A percentile compares a stretch with the other conserved stretches of the same genome.
Evolutionary conservation across 2,113 vertebrate species (phyloP).

Genomic region (Bubo blakistoni): DNA sequence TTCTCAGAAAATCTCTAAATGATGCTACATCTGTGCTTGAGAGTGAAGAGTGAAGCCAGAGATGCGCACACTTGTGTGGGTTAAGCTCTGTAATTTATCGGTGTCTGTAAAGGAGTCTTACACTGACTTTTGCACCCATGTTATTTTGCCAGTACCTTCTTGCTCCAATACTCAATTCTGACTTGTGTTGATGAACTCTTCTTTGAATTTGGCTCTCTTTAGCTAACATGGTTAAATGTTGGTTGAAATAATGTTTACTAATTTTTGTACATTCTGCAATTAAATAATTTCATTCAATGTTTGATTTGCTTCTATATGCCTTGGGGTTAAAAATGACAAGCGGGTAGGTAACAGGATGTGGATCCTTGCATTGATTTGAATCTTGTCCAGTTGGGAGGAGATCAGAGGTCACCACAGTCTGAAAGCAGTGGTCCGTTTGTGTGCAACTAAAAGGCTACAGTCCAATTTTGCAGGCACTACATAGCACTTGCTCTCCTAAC

Average conservation of each 20-base stretch:
- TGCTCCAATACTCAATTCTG: not conserved
- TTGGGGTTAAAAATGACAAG: not conserved
- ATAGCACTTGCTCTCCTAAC: not conserved
- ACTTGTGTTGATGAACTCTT: not conserved
- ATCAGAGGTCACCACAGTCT: not conserved
- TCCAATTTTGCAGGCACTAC: not conserved
- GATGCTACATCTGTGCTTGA: not conserved
- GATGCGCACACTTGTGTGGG: fast-evolving
- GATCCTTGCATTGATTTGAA: not conserved
- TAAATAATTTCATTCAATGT: not conserved
- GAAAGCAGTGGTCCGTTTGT: not conserved
- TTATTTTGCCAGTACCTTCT: not conserved
- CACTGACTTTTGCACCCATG: not conserved
- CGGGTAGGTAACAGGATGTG: not conserved
- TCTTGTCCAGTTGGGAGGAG: not conserved
- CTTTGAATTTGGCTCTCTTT: not conserved
- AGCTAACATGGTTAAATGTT: not conserved
- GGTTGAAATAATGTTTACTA: not conserved
- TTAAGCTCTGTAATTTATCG: not conserved
- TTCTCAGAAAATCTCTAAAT: not conserved
- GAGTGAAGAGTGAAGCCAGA: not conserved
- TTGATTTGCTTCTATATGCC: not conserved
- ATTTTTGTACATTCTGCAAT: not conserved
- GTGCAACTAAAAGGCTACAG: not conserved
- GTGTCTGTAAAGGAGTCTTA: not conserved